These are phyloP conservation scores for Cephalopachus bancanus DNA, from an alignment of 2,797 vertebrate species.

Conservation along the genomic window DNA sequence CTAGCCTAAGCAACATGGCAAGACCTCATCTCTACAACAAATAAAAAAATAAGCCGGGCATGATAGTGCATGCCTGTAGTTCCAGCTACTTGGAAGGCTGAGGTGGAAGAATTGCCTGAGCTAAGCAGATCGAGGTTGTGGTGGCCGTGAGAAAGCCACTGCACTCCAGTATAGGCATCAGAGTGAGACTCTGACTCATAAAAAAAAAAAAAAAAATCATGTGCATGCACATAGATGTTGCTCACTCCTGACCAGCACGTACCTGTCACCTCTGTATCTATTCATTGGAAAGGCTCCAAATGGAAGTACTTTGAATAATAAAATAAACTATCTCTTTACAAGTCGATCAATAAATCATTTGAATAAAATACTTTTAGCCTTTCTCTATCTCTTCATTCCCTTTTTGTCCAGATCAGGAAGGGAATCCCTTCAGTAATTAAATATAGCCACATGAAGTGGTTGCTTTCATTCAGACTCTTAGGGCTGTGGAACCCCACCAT, in stretches of 20 bases:
- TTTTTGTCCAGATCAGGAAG: conserved; percentile 7
- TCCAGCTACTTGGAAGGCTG: no score
- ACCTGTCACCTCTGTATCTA: no score
- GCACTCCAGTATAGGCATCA: no score
- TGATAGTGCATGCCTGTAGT: no score
- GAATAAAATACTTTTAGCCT: not conserved
- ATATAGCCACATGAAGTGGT: not conserved
- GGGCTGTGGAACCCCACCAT: not conserved
- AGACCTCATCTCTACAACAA: no score
- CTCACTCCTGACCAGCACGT: no score
- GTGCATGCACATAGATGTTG: not conserved
- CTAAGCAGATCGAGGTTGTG: no score
- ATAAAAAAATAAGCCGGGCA: no score
- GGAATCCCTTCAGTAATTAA: not conserved
- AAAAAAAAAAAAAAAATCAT: not conserved
- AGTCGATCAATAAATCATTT: conserved; percentile 11
- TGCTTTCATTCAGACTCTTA: conserved; percentile 38
- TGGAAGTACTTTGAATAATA: conserved; percentile 26
- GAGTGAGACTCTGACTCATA: no score
- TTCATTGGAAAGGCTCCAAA: conserved; percentile 46
- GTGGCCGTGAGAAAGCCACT: no score
- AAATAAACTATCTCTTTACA: conserved; percentile 1
- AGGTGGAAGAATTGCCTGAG: no score
- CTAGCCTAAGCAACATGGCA: no score
- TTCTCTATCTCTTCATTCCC: not conserved